Percentiles rank a stretch among this genome's conserved stretches.
phyloP scores from a whole-genome alignment of 2,113 vertebrate species.

The Trichechus manatus region DNA sequence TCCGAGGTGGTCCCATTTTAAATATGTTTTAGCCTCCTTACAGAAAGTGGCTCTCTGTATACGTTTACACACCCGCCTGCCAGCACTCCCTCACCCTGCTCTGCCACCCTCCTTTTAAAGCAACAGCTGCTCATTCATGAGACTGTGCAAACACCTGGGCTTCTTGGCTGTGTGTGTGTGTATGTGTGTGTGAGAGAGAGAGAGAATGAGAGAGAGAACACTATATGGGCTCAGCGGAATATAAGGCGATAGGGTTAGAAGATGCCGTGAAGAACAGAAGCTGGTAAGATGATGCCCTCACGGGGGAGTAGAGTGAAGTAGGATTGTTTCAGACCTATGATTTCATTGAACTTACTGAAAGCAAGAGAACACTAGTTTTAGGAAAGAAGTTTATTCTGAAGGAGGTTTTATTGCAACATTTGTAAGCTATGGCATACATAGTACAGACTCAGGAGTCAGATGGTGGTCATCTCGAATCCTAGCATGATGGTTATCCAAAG shows the following conservation, averaged over 20 bases:
- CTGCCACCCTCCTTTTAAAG: conserved; percentile 85
- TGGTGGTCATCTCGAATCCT: neutral
- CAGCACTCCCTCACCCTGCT: conserved; percentile 65
- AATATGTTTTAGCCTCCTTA: conserved; percentile 86
- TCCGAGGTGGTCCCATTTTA: conserved; percentile 88
- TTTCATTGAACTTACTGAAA: conserved; percentile 1
- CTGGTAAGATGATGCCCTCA: neutral
- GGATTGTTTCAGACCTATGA: neutral
- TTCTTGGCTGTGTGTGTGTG: conserved; percentile 60
- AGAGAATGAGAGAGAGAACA: neutral
- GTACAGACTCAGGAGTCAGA: too few relatives aligned
- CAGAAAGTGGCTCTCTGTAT: conserved; percentile 89
- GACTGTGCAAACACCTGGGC: conserved; percentile 81
- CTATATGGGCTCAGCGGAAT: conserved; percentile 7
- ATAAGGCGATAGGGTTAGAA: neutral
- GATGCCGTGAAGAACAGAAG: neutral
- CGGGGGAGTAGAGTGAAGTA: neutral
- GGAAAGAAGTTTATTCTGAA: neutral
- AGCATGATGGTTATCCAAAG: neutral
- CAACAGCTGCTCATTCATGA: conserved; percentile 85
- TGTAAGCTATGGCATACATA: neutral
- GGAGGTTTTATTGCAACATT: neutral
- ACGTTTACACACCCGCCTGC: conserved; percentile 85
- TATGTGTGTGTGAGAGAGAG: neutral
- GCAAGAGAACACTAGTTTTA: neutral